Conservation (phyloP, 1,140 invertebrate genomes). For the Drosophila rufa region DNA sequence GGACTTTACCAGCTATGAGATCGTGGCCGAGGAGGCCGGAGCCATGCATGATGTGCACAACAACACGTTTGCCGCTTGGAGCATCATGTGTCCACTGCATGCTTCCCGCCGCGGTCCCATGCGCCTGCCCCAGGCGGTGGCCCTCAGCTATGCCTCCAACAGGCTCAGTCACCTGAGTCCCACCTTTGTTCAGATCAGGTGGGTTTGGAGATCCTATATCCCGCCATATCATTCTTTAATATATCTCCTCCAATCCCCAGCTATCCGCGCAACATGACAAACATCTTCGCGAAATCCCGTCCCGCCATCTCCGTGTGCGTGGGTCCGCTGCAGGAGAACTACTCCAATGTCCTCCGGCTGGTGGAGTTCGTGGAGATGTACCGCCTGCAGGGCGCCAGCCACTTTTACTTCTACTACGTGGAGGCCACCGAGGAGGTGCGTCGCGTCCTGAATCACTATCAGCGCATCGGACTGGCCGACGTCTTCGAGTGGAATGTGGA, state of each 20-base stretch:
- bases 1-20: slow-evolving; percentile 63
- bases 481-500: slow-evolving; percentile 88
- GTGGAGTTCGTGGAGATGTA: slow-evolving; percentile 90
- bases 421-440: slow-evolving; percentile 86
- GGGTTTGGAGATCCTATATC: background rate
- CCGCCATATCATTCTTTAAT: background rate
- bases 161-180: slow-evolving; percentile 71
- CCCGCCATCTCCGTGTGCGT: slow-evolving; percentile 87
- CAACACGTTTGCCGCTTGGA: slow-evolving; percentile 73
- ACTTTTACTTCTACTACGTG: slow-evolving; percentile 89
- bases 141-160: slow-evolving; percentile 70
- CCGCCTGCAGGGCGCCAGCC: slow-evolving; percentile 87
- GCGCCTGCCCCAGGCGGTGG: slow-evolving; percentile 68
- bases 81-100: slow-evolving; percentile 75
- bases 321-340: slow-evolving; percentile 88
- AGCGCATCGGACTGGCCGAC: slow-evolving; percentile 84
- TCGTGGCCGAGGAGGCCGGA: slow-evolving; percentile 62
- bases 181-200: slow-evolving; percentile 77
- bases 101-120: slow-evolving; percentile 38
- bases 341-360: slow-evolving; percentile 86
- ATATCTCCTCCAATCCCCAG: slow-evolving; percentile 18
- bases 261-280: slow-evolving; percentile 73
- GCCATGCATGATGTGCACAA: slow-evolving; percentile 79
- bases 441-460: slow-evolving; percentile 86
- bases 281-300: slow-evolving; percentile 62